A percentile compares a stretch with the other conserved stretches of the same genome.
These are phyloP conservation scores for Catocala fraxini DNA, from an alignment of 2,888 invertebrate species.

Conservation along the genomic window DNA sequence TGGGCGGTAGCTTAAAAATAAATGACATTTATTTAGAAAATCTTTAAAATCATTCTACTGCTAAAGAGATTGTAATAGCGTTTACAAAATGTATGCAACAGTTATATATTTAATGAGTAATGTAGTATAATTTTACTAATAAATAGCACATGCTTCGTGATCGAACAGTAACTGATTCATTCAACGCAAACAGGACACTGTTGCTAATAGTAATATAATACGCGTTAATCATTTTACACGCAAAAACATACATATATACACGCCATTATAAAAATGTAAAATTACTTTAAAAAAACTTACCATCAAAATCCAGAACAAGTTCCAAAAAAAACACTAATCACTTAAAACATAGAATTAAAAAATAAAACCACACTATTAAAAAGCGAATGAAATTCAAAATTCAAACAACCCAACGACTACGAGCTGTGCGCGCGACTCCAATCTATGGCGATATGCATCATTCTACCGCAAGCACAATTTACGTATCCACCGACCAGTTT, in stretches of 20 bases:
- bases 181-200: constrained; percentile 14
- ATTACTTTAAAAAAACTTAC: constrained; percentile 32
- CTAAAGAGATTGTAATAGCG: not conserved
- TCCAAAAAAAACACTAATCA: constrained; percentile 44
- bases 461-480: constrained; percentile 69
- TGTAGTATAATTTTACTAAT: constrained; percentile 1
- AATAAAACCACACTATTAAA: constrained; percentile 35
- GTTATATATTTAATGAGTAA: constrained; percentile 6
- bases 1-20: no score
- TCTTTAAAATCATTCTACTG: not conserved
- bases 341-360: constrained; percentile 38
- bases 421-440: constrained; percentile 70
- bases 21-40: no score
- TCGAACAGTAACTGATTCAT: constrained; percentile 27
- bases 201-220: constrained; percentile 16
- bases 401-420: constrained; percentile 54
- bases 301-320: constrained; percentile 35
- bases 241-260: constrained; percentile 3
- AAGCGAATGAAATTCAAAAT: constrained; percentile 45
- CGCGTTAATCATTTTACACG: constrained; percentile 3
- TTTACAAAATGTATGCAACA: not conserved
- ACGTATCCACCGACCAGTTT: constrained; percentile 64
- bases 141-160: constrained; percentile 19
- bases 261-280: no score
- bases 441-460: constrained; percentile 72